Percentiles rank a stretch among this genome's conserved stretches.
phyloP scores from a whole-genome alignment of 1,140 invertebrate species.

The Matsumurasca onukii region DNA sequence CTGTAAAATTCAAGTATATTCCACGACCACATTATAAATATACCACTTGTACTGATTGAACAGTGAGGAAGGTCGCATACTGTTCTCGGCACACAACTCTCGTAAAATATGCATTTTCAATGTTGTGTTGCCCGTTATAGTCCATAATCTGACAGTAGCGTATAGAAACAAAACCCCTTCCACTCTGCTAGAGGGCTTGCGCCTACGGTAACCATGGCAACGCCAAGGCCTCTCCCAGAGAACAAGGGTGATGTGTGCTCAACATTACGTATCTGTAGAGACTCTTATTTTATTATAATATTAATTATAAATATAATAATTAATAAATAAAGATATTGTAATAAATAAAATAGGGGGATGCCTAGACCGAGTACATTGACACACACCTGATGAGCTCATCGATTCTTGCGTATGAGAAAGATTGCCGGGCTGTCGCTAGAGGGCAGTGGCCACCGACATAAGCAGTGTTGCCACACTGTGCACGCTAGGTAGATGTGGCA shows the following conservation, averaged over 20 bases:
- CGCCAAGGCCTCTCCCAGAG: neutral
- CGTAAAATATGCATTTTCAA: conserved; percentile 28
- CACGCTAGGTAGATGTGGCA: too few relatives aligned
- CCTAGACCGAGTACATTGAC: neutral
- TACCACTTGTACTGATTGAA: too few relatives aligned
- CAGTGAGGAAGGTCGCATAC: neutral
- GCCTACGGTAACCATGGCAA: neutral
- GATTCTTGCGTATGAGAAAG: too few relatives aligned
- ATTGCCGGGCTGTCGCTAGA: too few relatives aligned
- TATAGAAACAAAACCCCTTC: conserved; percentile 17
- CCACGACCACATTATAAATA: too few relatives aligned
- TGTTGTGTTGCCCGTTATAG: conserved; percentile 26
- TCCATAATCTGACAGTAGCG: conserved; percentile 23
- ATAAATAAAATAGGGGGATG: conserved; percentile 19
- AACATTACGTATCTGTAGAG: conserved; percentile 31
- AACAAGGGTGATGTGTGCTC: conserved; percentile 19
- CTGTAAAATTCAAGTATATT: too few relatives aligned
- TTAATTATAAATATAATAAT: conserved; percentile 21
- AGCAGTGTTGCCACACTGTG: too few relatives aligned
- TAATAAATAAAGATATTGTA: conserved; percentile 26
- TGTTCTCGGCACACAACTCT: conserved; percentile 19
- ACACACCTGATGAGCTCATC: too few relatives aligned
- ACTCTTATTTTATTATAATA: conserved; percentile 31
- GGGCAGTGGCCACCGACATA: too few relatives aligned
- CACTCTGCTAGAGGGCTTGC: neutral